Evolutionary conservation across 2,113 vertebrate species (phyloP).

Genomic region (Chrysochloris asiatica): DNA sequence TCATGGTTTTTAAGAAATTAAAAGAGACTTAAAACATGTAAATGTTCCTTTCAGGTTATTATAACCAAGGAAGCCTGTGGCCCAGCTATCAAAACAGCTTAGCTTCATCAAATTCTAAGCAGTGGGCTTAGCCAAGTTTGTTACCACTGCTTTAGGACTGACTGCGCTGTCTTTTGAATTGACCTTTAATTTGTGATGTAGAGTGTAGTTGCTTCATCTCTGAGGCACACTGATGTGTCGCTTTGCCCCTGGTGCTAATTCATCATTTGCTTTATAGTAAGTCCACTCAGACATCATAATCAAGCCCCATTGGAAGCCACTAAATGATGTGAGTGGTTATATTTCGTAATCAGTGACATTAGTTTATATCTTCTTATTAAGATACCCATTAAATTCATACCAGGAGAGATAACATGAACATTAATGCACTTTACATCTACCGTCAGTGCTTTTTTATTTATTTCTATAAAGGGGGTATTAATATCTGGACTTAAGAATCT

Average conservation of each 20-base stretch:
- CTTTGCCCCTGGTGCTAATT: constrained; percentile 60
- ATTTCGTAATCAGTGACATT: constrained; percentile 72
- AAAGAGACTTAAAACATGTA: constrained; percentile 77
- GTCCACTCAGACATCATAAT: constrained; percentile 67
- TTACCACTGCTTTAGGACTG: constrained; percentile 27
- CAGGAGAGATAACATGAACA: constrained; percentile 70
- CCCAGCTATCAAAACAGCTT: constrained; percentile 72
- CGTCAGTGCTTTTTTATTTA: constrained; percentile 77
- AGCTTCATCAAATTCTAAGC: constrained; percentile 54
- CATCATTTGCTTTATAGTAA: constrained; percentile 73
- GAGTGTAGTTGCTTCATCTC: constrained; percentile 69
- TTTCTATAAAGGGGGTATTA: constrained; percentile 69
- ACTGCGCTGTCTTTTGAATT: constrained; percentile 65
- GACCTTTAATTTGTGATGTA: constrained; percentile 59
- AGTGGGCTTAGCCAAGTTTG: constrained; percentile 51
- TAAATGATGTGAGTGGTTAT: constrained; percentile 58
- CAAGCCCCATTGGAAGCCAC: constrained; percentile 60
- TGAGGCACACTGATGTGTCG: constrained; percentile 75
- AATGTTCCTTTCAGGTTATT: constrained; percentile 76
- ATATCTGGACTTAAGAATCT: constrained; percentile 59
- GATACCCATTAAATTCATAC: constrained; percentile 78
- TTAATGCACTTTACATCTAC: constrained; percentile 75
- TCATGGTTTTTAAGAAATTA: constrained; percentile 71
- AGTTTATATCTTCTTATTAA: constrained; percentile 79
- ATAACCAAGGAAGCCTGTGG: constrained; percentile 60